Conservation (phyloP, 2,797 vertebrate genomes). For the Pteropus rufus region DNA sequence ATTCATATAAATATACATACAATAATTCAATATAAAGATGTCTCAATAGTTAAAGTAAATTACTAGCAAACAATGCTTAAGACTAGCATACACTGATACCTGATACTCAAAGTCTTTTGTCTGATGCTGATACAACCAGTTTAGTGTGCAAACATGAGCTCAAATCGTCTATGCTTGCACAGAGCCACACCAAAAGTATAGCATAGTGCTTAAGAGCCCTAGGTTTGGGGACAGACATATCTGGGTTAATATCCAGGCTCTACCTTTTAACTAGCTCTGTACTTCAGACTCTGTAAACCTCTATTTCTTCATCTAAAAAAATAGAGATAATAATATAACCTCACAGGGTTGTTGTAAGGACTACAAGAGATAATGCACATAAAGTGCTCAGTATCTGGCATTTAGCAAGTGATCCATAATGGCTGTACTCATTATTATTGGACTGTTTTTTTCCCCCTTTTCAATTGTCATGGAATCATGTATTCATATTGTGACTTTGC, state of each 20-base stretch:
- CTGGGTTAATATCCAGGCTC: background rate
- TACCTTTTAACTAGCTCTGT: background rate
- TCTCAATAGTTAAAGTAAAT: constrained; percentile 10
- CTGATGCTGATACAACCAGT: background rate
- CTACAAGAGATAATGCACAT: background rate
- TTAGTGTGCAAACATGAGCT: background rate
- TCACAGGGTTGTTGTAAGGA: background rate
- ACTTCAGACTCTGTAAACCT: background rate
- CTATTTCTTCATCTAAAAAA: background rate
- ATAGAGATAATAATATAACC: background rate
- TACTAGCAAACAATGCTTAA: background rate
- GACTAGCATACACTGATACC: background rate
- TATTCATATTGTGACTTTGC: background rate
- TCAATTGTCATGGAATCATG: background rate
- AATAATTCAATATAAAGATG: background rate
- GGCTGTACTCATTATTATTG: background rate
- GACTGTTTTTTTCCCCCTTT: background rate
- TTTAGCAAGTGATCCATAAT: background rate
- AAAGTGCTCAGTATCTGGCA: background rate
- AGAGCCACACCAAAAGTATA: background rate
- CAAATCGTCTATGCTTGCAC: background rate
- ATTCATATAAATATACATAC: background rate
- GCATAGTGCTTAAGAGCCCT: background rate
- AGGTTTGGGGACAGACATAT: background rate
- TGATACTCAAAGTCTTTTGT: background rate